Conservation (phyloP, 2,888 invertebrate genomes). For the Erynnis tages region DNA sequence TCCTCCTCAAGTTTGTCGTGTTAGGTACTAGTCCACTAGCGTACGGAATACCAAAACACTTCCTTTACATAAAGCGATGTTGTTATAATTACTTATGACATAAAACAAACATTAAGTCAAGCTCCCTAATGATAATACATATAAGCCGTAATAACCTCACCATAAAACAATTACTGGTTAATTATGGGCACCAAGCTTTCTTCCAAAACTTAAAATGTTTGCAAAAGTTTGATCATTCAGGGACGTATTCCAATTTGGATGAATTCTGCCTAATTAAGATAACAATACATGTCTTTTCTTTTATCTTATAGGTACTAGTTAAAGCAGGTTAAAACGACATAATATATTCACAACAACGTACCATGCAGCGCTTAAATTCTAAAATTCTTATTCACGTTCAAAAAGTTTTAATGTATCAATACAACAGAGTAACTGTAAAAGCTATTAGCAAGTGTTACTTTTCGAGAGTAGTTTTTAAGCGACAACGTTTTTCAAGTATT, state of each 20-base stretch:
- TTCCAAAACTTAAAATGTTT: no score
- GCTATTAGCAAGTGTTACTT: constrained; percentile 28
- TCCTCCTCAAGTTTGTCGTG: not conserved
- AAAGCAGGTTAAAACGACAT: no score
- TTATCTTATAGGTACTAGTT: no score
- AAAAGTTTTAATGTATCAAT: not conserved
- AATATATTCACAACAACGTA: no score
- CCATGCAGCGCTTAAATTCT: no score
- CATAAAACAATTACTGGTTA: not conserved
- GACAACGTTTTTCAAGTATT: constrained; percentile 29
- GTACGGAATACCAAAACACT: not conserved
- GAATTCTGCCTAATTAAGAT: no score
- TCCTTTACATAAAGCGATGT: not conserved
- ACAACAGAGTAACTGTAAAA: constrained; percentile 28
- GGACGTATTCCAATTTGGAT: no score
- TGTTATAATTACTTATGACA: not conserved
- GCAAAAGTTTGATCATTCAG: no score
- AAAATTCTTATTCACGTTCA: not conserved
- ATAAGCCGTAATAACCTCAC: no score
- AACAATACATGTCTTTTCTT: no score
- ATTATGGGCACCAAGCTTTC: no score
- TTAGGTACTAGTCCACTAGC: not conserved
- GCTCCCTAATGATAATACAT: not conserved
- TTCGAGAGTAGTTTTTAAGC: constrained; percentile 29
- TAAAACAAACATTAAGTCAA: not conserved